phyloP scores from a whole-genome alignment of 2,888 invertebrate species.

The Yponomeuta evonymella region DNA sequence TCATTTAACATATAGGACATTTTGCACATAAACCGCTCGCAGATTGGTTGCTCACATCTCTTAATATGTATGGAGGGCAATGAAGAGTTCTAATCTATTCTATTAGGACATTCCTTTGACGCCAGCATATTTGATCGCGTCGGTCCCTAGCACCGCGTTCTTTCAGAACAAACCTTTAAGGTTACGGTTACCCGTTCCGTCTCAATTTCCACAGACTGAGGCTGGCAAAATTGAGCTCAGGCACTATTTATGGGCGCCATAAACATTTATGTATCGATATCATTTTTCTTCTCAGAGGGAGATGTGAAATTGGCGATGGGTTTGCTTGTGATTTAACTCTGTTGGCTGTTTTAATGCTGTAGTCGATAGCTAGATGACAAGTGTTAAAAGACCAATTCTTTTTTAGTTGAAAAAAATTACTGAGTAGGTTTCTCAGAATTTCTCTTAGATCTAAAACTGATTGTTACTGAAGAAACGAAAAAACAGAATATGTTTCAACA shows the following conservation, averaged over 20 bases:
- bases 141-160: neutral
- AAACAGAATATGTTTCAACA: no score
- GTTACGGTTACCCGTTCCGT: conserved; percentile 29
- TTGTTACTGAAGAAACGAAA: no score
- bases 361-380: neutral
- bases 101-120: no score
- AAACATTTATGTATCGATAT: conserved; percentile 55
- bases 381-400: neutral
- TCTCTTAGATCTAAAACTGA: no score
- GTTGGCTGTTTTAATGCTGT: neutral
- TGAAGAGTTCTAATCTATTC: no score
- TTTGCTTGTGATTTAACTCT: neutral
- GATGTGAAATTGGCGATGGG: conserved; percentile 28
- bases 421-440: no score
- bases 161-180: neutral
- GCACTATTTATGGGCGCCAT: conserved; percentile 48
- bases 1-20: no score
- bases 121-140: no score
- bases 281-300: conserved; percentile 43
- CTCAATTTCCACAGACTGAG: conserved; percentile 47
- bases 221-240: conserved; percentile 39
- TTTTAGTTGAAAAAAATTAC: no score
- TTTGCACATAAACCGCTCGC: no score
- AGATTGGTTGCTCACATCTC: no score
- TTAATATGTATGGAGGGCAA: no score